Conservation (phyloP, 1,140 invertebrate genomes). For the Nymphalis io region DNA sequence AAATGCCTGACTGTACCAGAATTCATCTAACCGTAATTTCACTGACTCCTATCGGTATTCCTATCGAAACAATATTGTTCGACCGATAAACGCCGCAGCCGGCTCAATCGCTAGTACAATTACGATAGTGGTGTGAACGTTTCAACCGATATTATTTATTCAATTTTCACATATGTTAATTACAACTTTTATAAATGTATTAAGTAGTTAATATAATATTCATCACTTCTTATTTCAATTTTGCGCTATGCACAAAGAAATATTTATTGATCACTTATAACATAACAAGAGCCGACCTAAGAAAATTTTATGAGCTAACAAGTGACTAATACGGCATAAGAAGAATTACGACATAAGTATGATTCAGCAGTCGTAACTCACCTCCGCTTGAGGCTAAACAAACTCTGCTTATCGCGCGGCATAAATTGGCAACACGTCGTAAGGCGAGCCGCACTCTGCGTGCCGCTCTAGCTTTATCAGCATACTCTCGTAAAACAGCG, state of each 20-base stretch:
- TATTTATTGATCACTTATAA: neutral
- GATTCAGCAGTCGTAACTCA: slow-evolving; percentile 62
- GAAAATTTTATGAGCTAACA: neutral
- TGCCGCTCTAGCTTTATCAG: slow-evolving; percentile 68
- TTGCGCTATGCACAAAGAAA: no score
- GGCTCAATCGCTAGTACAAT: slow-evolving; percentile 26
- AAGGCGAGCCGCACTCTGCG: slow-evolving; percentile 69
- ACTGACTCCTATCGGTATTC: slow-evolving; percentile 31
- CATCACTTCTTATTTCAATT: no score
- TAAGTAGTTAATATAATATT: neutral
- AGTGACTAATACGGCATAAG: slow-evolving; percentile 20
- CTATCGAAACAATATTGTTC: slow-evolving; percentile 41
- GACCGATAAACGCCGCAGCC: slow-evolving; percentile 37
- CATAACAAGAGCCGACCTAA: neutral
- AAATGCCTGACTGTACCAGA: slow-evolving; percentile 52
- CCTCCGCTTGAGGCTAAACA: slow-evolving; percentile 69
- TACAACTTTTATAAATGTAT: neutral
- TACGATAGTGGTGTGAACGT: slow-evolving; percentile 25
- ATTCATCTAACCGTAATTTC: slow-evolving; percentile 41
- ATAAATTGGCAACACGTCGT: slow-evolving; percentile 80
- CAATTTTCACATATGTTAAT: neutral
- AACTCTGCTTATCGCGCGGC: slow-evolving; percentile 75
- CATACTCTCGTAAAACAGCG: slow-evolving; percentile 72
- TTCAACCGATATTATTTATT: slow-evolving; percentile 23
- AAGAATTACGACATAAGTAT: slow-evolving; percentile 45